Percentiles rank a stretch among this genome's conserved stretches.
These are phyloP conservation scores for Porites cylindrica DNA, from an alignment of 92 coral and sea anemone species.

Conservation along the genomic window DNA sequence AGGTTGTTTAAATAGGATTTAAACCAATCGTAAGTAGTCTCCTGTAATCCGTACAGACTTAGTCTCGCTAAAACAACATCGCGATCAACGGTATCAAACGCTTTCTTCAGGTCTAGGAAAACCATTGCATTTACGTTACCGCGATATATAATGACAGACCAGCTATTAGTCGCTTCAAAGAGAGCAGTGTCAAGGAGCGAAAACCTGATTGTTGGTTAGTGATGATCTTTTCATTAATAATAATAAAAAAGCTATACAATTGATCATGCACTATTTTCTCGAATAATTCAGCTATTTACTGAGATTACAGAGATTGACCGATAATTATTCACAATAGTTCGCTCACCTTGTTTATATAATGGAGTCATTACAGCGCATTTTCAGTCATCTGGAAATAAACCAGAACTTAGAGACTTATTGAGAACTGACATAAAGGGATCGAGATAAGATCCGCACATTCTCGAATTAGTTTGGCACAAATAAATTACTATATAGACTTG, in stretches of 20 bases:
- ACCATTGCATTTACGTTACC: too few species aligned
- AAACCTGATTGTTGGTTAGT: background rate
- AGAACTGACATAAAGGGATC: background rate
- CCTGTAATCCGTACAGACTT: conserved; percentile 46
- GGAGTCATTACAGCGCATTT: too few species aligned
- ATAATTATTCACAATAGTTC: conserved; percentile 20
- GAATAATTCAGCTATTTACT: conserved; percentile 17
- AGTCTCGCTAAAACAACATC: conserved; percentile 44
- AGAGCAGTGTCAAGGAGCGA: conserved; percentile 28
- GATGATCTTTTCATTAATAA: conserved; percentile 3
- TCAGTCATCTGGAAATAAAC: background rate
- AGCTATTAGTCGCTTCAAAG: conserved; percentile 7
- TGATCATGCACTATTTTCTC: background rate
- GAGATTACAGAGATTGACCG: conserved; percentile 33
- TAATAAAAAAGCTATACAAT: background rate
- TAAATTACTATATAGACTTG: conserved; percentile 42
- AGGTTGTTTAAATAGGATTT: conserved; percentile 41
- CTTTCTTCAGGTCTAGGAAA: too few species aligned
- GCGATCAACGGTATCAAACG: background rate
- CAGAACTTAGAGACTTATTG: conserved; percentile 59
- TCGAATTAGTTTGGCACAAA: conserved; percentile 62
- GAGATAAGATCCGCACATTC: too few species aligned
- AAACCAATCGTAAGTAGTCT: conserved; percentile 22
- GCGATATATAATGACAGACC: too few species aligned
- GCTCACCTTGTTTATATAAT: background rate